Conservation (phyloP, 2,888 invertebrate species). For the Bursaphelenchus okinawaensis region DNA sequence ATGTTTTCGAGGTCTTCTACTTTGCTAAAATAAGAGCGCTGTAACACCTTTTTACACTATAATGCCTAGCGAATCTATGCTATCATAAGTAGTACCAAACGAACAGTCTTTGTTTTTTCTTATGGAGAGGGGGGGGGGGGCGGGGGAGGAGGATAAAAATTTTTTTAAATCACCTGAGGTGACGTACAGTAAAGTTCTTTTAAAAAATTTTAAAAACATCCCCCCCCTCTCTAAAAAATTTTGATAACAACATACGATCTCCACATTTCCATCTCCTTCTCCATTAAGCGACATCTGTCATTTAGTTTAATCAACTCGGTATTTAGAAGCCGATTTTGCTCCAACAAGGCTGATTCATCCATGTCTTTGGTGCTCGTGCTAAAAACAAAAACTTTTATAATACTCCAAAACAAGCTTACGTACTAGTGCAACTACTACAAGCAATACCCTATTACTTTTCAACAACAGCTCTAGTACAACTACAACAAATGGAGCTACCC, state of each 20-base stretch:
- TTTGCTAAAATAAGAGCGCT: slow-evolving; percentile 19
- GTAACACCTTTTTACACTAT: no score
- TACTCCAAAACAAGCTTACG: not conserved
- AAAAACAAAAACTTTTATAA: not conserved
- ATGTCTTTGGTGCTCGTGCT: slow-evolving; percentile 5
- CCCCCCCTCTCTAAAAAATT: no score
- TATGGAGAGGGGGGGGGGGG: no score
- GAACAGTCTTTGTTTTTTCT: not conserved
- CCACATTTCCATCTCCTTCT: slow-evolving; percentile 32
- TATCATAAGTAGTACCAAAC: not conserved
- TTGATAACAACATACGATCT: slow-evolving; percentile 17
- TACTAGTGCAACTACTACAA: no score
- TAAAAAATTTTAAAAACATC: not conserved
- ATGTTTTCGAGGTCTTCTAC: slow-evolving; percentile 53
- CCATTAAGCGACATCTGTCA: slow-evolving; percentile 58
- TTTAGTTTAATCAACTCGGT: slow-evolving; percentile 61
- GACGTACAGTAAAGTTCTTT: no score
- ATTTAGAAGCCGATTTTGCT: slow-evolving; percentile 62
- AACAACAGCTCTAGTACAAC: no score
- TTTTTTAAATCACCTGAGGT: no score
- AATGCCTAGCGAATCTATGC: not conserved
- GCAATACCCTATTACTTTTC: no score
- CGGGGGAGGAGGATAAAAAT: no score
- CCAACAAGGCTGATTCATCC: slow-evolving; percentile 23
- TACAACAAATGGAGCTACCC: no score